Evolutionary conservation across 2,888 invertebrate species (phyloP).

Genomic region (Graphium colonna): DNA sequence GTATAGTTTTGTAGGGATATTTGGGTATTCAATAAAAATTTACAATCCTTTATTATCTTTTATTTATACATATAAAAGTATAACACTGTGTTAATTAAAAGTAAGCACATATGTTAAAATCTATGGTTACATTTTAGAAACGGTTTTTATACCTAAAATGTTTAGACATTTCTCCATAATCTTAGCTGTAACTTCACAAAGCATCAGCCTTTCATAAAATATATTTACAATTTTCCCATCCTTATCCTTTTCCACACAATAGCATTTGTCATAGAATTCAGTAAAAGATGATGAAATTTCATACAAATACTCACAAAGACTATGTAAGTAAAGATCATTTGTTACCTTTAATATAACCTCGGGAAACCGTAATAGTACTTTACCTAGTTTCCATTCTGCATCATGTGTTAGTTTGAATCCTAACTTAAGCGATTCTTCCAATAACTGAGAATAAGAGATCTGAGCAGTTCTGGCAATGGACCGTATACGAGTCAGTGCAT

Average conservation of each 20-base stretch:
- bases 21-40: conserved; percentile 69
- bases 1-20: conserved; percentile 78
- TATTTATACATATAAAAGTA: conserved; percentile 23
- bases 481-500: conserved; percentile 95
- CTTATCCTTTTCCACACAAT: conserved; percentile 96
- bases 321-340: conserved; percentile 90
- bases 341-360: conserved; percentile 91
- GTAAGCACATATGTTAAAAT: neutral
- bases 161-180: conserved; percentile 93
- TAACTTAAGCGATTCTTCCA: conserved; percentile 79
- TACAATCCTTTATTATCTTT: conserved; percentile 32
- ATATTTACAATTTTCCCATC: conserved; percentile 90
- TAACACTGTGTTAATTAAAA: conserved; percentile 1
- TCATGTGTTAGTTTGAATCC: conserved; percentile 89
- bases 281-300: conserved; percentile 95
- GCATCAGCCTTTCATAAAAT: conserved; percentile 90
- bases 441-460: conserved; percentile 81
- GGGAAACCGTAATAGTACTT: conserved; percentile 91
- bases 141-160: conserved; percentile 94
- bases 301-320: conserved; percentile 96
- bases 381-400: conserved; percentile 96
- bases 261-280: conserved; percentile 98
- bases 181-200: conserved; percentile 95
- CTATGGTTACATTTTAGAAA: conserved; percentile 91
- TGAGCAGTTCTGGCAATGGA: conserved; percentile 92